These are phyloP conservation scores for Rhingia campestris DNA, from an alignment of 2,888 invertebrate genomes.

Conservation along the genomic window DNA sequence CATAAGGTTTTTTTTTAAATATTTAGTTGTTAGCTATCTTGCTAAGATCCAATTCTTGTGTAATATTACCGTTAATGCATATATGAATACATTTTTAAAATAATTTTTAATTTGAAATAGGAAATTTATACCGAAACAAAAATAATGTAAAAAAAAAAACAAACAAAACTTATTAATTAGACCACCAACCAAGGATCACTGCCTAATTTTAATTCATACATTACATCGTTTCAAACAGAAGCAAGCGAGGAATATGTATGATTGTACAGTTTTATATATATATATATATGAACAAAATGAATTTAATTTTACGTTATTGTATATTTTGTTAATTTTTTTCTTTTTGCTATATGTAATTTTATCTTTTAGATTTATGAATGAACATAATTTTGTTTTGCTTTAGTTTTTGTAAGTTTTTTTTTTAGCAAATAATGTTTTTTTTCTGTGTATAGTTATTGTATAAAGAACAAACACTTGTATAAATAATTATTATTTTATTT, in stretches of 20 bases:
- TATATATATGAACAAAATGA: slow-evolving; percentile 18
- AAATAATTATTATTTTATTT: slow-evolving; percentile 70
- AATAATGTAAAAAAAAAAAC: slow-evolving; percentile 46
- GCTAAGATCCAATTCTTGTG: slow-evolving; percentile 69
- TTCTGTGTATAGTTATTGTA: slow-evolving; percentile 73
- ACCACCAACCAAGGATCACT: slow-evolving; percentile 76
- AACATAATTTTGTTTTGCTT: slow-evolving; percentile 41
- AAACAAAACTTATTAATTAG: slow-evolving; percentile 54
- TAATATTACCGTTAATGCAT: slow-evolving; percentile 68
- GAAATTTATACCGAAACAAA: slow-evolving; percentile 11
- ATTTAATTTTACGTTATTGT: slow-evolving; percentile 57
- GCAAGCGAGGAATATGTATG: slow-evolving; percentile 19
- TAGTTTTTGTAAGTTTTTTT: slow-evolving; percentile 46
- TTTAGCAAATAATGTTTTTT: slow-evolving; percentile 48
- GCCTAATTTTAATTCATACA: slow-evolving; percentile 55
- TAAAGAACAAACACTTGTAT: slow-evolving; percentile 67
- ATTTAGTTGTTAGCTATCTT: slow-evolving; percentile 57
- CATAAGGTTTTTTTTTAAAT: slow-evolving; percentile 33
- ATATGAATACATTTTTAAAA: slow-evolving; percentile 23
- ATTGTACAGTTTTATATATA: slow-evolving; percentile 58
- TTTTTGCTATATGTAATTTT: slow-evolving; percentile 50
- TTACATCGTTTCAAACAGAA: slow-evolving; percentile 13
- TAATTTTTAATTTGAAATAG: slow-evolving; percentile 17
- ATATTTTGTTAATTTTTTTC: slow-evolving; percentile 64
- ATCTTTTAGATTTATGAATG: slow-evolving; percentile 18